phyloP scores from a whole-genome alignment of 2,888 invertebrate species.

The Athetis lepigone region DNA sequence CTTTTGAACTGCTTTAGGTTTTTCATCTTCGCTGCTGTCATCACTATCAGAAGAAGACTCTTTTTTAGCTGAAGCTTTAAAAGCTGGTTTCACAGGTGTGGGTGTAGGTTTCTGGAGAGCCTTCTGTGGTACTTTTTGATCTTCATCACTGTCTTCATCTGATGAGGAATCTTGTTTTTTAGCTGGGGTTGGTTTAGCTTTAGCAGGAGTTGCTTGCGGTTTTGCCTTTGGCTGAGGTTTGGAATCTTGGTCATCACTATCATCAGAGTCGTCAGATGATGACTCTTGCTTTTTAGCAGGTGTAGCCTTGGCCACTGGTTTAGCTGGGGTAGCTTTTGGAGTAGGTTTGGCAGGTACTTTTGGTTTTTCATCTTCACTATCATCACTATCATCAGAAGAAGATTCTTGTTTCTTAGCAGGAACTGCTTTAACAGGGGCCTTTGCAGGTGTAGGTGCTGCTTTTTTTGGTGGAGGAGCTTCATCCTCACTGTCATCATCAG shows the following conservation, averaged over 20 bases:
- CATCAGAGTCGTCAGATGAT: slow-evolving; percentile 76
- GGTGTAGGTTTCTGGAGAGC: slow-evolving; percentile 58
- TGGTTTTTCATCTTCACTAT: slow-evolving; percentile 74
- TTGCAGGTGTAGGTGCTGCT: slow-evolving; percentile 66
- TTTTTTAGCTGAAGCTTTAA: slow-evolving; percentile 61
- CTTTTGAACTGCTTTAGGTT: slow-evolving; percentile 59
- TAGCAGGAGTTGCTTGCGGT: slow-evolving; percentile 57
- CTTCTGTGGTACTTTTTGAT: slow-evolving; percentile 57
- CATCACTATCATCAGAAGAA: slow-evolving; percentile 75
- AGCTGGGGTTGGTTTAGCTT: slow-evolving; percentile 43
- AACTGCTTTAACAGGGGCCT: slow-evolving; percentile 50
- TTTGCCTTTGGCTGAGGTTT: slow-evolving; percentile 56
- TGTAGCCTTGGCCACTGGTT: slow-evolving; percentile 31
- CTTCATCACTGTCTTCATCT: slow-evolving; percentile 78
- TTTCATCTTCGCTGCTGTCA: slow-evolving; percentile 79
- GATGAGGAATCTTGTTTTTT: slow-evolving; percentile 74
- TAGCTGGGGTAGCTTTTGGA: slow-evolving; percentile 61
- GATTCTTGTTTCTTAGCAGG: slow-evolving; percentile 66
- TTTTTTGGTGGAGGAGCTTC: slow-evolving; percentile 59
- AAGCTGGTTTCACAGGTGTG: slow-evolving; percentile 66
- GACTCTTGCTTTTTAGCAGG: slow-evolving; percentile 69
- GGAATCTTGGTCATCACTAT: slow-evolving; percentile 72
- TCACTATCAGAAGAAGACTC: slow-evolving; percentile 73
- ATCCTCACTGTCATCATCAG: slow-evolving; percentile 80
- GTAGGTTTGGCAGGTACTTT: slow-evolving; percentile 56